Evolutionary conservation across 2,113 vertebrate species (phyloP).

Genomic region (Dasypus novemcinctus): DNA sequence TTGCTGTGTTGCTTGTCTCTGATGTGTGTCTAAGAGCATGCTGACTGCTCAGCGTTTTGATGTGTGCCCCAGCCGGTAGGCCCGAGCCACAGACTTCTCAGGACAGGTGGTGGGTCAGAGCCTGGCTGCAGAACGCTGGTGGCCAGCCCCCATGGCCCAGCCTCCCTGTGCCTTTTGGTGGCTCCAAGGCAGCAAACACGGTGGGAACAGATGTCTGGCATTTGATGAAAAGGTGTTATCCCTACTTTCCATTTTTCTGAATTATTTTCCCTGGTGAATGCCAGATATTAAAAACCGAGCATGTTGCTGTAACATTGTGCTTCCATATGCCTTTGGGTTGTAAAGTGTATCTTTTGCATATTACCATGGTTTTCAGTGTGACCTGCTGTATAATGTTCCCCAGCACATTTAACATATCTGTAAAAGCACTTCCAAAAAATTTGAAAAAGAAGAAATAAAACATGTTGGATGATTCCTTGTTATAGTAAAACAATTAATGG

Average conservation of each 20-base stretch:
- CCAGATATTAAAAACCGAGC: not conserved
- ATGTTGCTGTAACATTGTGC: not conserved
- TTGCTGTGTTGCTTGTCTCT: not conserved
- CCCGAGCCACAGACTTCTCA: too few relatives aligned
- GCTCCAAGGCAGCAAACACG: not conserved
- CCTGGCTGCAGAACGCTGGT: too few relatives aligned
- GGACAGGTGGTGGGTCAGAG: too few relatives aligned
- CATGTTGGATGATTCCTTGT: not conserved
- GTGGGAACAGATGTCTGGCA: not conserved
- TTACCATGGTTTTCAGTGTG: not conserved
- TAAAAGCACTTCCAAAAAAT: not conserved
- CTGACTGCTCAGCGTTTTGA: not conserved
- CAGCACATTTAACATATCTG: not conserved
- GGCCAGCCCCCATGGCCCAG: not conserved
- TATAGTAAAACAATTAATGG: not conserved
- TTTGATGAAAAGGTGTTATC: not conserved
- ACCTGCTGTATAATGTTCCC: not conserved
- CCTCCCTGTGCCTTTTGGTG: too few relatives aligned
- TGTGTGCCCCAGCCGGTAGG: not conserved
- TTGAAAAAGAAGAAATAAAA: slow-evolving; percentile 39
- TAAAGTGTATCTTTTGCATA: not conserved
- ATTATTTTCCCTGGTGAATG: not conserved
- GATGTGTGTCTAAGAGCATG: not conserved
- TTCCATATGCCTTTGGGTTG: not conserved
- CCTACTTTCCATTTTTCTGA: not conserved